phyloP scores from a whole-genome alignment of 2,888 invertebrate species.

The Zaprionus obscuricornis region DNA sequence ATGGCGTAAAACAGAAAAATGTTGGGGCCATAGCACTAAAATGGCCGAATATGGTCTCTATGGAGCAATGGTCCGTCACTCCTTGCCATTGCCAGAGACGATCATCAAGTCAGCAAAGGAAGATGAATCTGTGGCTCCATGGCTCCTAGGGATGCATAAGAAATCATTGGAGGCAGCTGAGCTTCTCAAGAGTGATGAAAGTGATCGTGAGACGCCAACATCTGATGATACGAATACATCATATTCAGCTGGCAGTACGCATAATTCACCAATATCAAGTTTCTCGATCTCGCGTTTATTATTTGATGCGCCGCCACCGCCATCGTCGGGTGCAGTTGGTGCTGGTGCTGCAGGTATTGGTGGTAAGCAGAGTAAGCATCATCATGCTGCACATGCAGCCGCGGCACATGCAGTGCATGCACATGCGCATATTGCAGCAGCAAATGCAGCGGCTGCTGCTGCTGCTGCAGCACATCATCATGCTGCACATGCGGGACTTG shows the following conservation, averaged over 20 bases:
- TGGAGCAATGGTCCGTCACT: conserved; percentile 99
- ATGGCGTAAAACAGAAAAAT: conserved; percentile 99
- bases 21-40: conserved; percentile 99
- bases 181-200: conserved; percentile 92
- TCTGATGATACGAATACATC: conserved; percentile 86
- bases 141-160: conserved; percentile 98
- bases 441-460: conserved; percentile 49
- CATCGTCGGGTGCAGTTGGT: too few species aligned
- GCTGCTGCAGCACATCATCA: conserved; percentile 55
- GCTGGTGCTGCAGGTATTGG: conserved; percentile 13
- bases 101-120: conserved; percentile 99
- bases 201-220: conserved; percentile 87
- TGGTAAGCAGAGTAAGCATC: conserved; percentile 55
- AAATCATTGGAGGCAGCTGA: conserved; percentile 99
- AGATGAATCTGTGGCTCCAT: conserved; percentile 98
- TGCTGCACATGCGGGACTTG: background rate
- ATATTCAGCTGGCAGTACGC: conserved; percentile 83
- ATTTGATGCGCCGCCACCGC: conserved; percentile 80
- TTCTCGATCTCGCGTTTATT: conserved; percentile 83
- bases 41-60: conserved; percentile 99
- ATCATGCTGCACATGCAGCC: conserved; percentile 29
- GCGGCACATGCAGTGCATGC: conserved; percentile 54
- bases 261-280: conserved; percentile 83
- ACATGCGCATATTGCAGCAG: conserved; percentile 58
- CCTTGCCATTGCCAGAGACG: conserved; percentile 98